A percentile compares a stretch with the other conserved stretches of the same genome.
Conservation (phyloP, 2,113 vertebrate species). For the Bufo gargarizans region DNA sequence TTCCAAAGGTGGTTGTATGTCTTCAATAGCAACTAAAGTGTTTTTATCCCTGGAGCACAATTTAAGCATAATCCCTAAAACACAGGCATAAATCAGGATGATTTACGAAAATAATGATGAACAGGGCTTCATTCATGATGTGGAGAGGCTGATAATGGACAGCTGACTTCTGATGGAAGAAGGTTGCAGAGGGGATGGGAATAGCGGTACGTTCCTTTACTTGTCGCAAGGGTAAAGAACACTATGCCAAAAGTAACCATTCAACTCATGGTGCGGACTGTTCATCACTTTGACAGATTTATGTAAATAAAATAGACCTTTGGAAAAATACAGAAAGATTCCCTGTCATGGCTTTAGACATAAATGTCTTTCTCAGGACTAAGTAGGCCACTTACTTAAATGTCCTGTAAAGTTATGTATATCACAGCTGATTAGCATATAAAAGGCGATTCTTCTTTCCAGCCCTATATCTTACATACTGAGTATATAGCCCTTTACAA, state of each 20-base stretch:
- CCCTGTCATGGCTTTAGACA: conserved; percentile 15
- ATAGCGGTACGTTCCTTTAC: conserved; percentile 55
- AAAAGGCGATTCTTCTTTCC: conserved; percentile 35
- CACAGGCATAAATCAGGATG: conserved; percentile 73
- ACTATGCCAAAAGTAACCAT: conserved; percentile 48
- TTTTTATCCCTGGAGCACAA: conserved; percentile 74
- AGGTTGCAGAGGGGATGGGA: conserved; percentile 54
- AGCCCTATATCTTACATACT: conserved; percentile 23
- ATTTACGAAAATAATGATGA: conserved; percentile 72
- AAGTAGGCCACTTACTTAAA: conserved; percentile 40
- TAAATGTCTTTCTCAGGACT: conserved; percentile 49
- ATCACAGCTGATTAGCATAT: conserved; percentile 49
- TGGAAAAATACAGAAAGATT: conserved; percentile 47
- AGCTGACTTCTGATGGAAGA: conserved; percentile 67
- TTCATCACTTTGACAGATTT: conserved; percentile 60
- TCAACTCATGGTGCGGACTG: conserved; percentile 54
- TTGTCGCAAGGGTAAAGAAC: conserved; percentile 61
- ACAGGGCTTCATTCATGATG: conserved; percentile 77
- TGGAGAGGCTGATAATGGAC: conserved; percentile 70
- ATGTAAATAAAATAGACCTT: conserved; percentile 54
- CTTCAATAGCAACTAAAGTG: conserved; percentile 67
- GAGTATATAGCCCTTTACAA: conserved; percentile 33
- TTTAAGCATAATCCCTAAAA: conserved; percentile 80
- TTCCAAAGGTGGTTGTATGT: conserved; percentile 75
- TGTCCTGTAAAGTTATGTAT: conserved; percentile 46